Conservation (phyloP, 2,113 vertebrate species). For the Gyps fulvus region DNA sequence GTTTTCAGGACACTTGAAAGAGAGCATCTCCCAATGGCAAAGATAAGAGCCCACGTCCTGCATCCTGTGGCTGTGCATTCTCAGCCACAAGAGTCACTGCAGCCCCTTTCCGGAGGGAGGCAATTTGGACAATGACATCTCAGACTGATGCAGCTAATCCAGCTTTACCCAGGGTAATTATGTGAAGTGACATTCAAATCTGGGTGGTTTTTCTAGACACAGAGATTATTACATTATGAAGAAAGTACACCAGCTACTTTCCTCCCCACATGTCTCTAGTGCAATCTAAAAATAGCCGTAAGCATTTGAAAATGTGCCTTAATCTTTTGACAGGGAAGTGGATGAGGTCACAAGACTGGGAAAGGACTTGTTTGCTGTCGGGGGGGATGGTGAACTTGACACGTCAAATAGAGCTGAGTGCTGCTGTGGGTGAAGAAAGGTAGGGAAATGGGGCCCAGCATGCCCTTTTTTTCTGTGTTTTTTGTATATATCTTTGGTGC, state of each 20-base stretch:
- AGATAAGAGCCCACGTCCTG: background rate
- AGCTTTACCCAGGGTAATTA: conserved; percentile 6
- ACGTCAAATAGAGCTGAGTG: background rate
- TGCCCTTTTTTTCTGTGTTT: background rate
- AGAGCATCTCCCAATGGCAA: background rate
- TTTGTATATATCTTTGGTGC: background rate
- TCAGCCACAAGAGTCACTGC: conserved; percentile 6
- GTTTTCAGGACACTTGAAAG: background rate
- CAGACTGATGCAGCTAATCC: background rate
- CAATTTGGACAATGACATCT: background rate
- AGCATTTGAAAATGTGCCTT: conserved; percentile 49
- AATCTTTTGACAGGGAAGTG: conserved; percentile 42
- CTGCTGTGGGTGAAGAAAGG: background rate
- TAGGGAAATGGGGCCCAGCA: background rate
- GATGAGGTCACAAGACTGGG: conserved; percentile 38
- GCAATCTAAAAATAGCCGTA: conserved; percentile 44
- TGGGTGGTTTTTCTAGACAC: conserved; percentile 46
- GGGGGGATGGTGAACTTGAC: background rate
- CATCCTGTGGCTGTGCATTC: background rate
- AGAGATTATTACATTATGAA: conserved; percentile 57
- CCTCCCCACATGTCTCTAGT: background rate
- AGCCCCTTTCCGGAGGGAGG: conserved; percentile 41
- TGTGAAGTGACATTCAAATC: conserved; percentile 13
- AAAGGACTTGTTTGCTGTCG: background rate
- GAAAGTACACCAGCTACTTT: background rate